Percentiles rank a stretch among this genome's conserved stretches.
phyloP scores from a whole-genome alignment of 2,888 invertebrate genomes.

The Synergus umbraculus region DNA sequence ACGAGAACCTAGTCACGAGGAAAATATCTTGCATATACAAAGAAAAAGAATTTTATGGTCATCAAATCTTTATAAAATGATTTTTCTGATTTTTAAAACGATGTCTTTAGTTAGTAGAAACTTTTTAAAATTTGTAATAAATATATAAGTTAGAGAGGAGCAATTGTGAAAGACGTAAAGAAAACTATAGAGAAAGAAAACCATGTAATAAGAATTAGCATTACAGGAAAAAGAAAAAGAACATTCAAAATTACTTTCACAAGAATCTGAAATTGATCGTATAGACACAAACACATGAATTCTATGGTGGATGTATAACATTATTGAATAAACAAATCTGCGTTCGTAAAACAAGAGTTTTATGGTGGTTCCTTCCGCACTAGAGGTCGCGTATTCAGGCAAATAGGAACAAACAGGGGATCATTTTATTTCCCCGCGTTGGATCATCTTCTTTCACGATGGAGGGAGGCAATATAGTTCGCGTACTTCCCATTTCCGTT shows the following conservation, averaged over 20 bases:
- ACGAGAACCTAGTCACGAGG: too few relatives aligned
- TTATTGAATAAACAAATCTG: slow-evolving; percentile 7
- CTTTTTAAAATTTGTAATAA: too few relatives aligned
- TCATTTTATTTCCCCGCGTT: slow-evolving; percentile 27
- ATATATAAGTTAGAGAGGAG: too few relatives aligned
- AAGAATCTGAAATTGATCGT: neutral
- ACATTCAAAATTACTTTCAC: neutral
- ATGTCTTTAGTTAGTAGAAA: too few relatives aligned
- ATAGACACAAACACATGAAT: neutral
- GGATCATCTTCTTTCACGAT: slow-evolving; percentile 6
- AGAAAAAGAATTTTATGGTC: too few relatives aligned
- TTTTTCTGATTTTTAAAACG: too few relatives aligned
- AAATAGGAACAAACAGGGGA: neutral
- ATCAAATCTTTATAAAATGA: too few relatives aligned
- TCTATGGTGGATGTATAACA: neutral
- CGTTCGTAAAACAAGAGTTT: slow-evolving; percentile 20
- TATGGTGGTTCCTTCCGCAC: slow-evolving; percentile 22
- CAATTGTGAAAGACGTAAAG: too few relatives aligned
- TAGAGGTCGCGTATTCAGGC: neutral
- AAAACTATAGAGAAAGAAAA: too few relatives aligned
- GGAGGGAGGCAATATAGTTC: neutral
- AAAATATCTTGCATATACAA: too few relatives aligned
- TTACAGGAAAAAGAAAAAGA: neutral
- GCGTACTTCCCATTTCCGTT: slow-evolving; percentile 8
- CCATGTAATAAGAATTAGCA: too few relatives aligned